These are phyloP conservation scores for Pachyuromys duprasi DNA, from an alignment of 2,797 vertebrate species.

Conservation along the genomic window DNA sequence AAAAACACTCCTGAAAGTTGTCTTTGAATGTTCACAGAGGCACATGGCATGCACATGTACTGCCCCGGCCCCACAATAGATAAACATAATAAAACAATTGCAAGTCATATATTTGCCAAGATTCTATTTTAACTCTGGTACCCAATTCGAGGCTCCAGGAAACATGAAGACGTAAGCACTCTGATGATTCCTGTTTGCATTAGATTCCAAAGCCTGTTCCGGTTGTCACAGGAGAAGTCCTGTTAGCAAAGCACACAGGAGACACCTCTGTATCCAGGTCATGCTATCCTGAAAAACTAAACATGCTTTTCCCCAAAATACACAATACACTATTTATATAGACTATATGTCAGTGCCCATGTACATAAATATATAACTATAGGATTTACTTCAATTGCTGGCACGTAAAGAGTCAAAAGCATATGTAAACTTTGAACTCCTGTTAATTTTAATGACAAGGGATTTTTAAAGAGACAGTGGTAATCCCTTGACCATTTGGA, in stretches of 20 bases:
- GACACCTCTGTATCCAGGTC: not conserved
- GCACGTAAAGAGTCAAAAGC: not conserved
- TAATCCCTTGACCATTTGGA: constrained; percentile 53
- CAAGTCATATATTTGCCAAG: not conserved
- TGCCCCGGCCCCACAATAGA: not conserved
- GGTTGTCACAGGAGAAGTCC: not conserved
- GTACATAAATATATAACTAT: not conserved
- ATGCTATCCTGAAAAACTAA: not conserved
- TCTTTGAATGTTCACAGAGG: not conserved
- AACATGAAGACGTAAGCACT: not conserved
- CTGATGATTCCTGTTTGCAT: not conserved
- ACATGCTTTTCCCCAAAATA: not conserved
- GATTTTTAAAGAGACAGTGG: constrained; percentile 28
- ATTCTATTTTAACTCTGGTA: constrained; percentile 16
- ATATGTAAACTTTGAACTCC: not conserved
- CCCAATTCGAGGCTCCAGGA: not conserved
- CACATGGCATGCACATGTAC: not conserved
- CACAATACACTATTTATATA: not conserved
- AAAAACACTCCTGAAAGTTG: not conserved
- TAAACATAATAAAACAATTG: not conserved
- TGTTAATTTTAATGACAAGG: constrained; percentile 37
- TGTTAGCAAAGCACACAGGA: not conserved
- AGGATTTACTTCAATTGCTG: not conserved
- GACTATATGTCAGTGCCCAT: not conserved
- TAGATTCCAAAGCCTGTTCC: not conserved